Base-by-base conservation (phyloP, 2,797 vertebrate genomes). In the Centropyge bicolor region DNA sequence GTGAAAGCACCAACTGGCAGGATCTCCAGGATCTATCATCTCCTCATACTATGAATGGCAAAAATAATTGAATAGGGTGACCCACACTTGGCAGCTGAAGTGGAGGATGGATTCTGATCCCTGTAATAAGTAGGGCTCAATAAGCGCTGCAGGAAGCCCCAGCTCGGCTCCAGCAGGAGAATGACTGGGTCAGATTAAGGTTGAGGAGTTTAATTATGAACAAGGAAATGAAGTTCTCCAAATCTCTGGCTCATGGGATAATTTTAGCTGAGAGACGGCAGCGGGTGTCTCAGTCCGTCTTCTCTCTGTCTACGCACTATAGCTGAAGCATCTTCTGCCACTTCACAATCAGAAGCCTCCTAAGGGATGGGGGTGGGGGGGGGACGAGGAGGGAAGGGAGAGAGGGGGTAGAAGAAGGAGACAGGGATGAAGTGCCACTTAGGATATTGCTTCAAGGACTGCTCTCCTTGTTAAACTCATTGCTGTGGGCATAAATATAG, bases 391-490 rank as follows among this genome's bases (percentile, higher is more conserved):
- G 9, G 55, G 57, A 27, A 7, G 13, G 46, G 17, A 7, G 20
- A 13, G 41, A n/a, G 1, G 49, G 40, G 6, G 46, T n/a, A 61
- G 86, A 61, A 86, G 77, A 88, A 86, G 86, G 76, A 92, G 90
- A 88, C 90, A 86, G 88, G 88, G 91, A 92, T 91, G 93, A 92
- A 94, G 92, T 92, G 92, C 86, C 94, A 94, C 95, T 95, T 94
- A 94, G 91, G 92, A 94, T 93, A 95, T 94, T 94, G 93, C 93
- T 91, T 93, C 85, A 88, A 91, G 94, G 90, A 90, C 88, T 88
- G 86, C 92, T 92, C 85, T 88, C 80, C 93, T 94, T 91, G 93
- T 94, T 94, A 92, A 94, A 92, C 83, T 92, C 92, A 89, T 89
- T 86, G 89, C 91, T 83, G 80, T 78, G 90, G 90, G 92, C 92